These are phyloP conservation scores for Meghimatium bilineatum DNA, from an alignment of 2,888 invertebrate species.

Conservation along the genomic window DNA sequence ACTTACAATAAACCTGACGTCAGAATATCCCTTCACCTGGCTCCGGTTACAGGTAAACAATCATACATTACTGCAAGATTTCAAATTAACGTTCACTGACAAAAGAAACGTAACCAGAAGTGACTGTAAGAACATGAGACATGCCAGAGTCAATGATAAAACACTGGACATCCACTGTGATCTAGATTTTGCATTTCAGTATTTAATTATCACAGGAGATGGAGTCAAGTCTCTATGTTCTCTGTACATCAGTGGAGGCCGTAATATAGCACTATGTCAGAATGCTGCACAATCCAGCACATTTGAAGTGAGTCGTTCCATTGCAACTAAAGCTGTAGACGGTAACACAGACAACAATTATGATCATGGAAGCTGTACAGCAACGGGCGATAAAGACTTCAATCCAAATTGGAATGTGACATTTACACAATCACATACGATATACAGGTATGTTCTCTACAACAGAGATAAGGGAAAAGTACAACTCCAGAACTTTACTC, in stretches of 20 bases:
- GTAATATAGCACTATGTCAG: slow-evolving; percentile 10
- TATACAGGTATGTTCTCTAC: background rate
- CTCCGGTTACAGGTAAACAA: slow-evolving; percentile 9
- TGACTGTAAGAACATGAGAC: background rate
- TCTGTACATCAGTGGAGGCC: slow-evolving; percentile 22
- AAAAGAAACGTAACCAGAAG: background rate
- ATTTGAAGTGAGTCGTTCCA: background rate
- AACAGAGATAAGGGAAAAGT: background rate
- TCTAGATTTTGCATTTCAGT: background rate
- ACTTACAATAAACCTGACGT: background rate
- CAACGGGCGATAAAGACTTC: background rate
- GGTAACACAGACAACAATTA: background rate
- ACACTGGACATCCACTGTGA: slow-evolving; percentile 27
- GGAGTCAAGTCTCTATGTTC: slow-evolving; percentile 18
- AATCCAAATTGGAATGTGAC: slow-evolving; percentile 3
- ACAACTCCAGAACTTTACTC: background rate
- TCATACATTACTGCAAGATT: background rate
- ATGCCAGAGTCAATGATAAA: slow-evolving; percentile 2
- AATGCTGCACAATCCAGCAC: background rate
- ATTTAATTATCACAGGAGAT: background rate
- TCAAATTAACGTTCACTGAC: background rate
- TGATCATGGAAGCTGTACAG: background rate
- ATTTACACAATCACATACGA: background rate
- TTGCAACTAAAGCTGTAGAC: slow-evolving; percentile 3
- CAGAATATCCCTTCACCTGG: background rate